Percentiles rank a stretch among this genome's conserved stretches.
Conservation (phyloP, 2,888 invertebrate species). For the Synergus japonicus region DNA sequence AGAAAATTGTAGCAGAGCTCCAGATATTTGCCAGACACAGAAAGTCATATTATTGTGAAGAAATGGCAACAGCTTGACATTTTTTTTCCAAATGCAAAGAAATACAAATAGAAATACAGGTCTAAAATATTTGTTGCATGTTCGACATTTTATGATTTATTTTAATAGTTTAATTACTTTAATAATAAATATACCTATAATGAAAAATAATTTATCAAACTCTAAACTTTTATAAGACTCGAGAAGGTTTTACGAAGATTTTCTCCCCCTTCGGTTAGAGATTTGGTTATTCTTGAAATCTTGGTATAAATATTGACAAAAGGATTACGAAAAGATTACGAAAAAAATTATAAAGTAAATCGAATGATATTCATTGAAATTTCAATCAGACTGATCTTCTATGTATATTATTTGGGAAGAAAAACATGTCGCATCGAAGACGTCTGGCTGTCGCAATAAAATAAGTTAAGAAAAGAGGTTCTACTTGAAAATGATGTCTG, state of each 20-base stretch:
- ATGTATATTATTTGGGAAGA: not conserved
- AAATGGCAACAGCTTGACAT: not conserved
- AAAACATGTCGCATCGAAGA: not conserved
- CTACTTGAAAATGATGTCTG: not conserved
- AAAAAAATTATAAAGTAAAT: not conserved
- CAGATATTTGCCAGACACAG: not conserved
- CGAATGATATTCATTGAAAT: not conserved
- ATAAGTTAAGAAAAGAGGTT: not conserved
- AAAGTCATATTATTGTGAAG: not conserved
- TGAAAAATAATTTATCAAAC: too few relatives aligned
- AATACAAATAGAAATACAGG: not conserved
- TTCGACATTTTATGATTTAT: not conserved
- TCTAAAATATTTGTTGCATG: not conserved
- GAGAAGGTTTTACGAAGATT: too few relatives aligned
- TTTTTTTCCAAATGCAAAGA: not conserved
- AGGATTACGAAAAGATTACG: too few relatives aligned
- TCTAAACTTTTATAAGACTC: too few relatives aligned
- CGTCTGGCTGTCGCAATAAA: not conserved
- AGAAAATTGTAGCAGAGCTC: not conserved
- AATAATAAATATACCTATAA: too few relatives aligned
- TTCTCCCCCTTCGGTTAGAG: too few relatives aligned
- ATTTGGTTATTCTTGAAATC: too few relatives aligned
- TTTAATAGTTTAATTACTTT: not conserved
- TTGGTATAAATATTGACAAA: too few relatives aligned
- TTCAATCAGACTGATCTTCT: not conserved